Base-by-base conservation (phyloP, 2,888 invertebrate species). In the Acanthosepion lycidas region DNA sequence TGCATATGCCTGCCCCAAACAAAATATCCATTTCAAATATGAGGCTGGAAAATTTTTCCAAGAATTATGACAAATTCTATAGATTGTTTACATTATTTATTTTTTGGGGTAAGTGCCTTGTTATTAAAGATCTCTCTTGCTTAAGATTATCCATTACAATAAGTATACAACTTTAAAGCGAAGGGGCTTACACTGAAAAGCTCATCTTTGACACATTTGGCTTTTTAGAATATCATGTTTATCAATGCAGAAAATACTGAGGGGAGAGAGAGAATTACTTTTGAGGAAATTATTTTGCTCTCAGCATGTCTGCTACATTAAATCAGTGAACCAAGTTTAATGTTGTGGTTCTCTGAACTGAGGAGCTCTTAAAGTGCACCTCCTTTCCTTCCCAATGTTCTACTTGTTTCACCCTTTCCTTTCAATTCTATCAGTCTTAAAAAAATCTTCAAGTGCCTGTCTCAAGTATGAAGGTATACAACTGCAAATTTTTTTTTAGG, bases 201-300 rank as follows among this genome's bases (percentile, higher is more conserved):
- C 78, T 78, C 78, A 78, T 78, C 78, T 78, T 15, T 78, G 78
- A 78, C n/a, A 78, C 78, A 78, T 78, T 78, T 78, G 78, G 78
- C 33, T 78, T 78, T 78, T 78, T 15, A 78, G 78, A 78, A 78
- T 78, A 78, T 78, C 23, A 59, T 78, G 78, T 78, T 78, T n/a
- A 78, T 78, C 78, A 78, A 33, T 78, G 78, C 78, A 78, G n/a
- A 78, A 78, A 78, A 78, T 78, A 78, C n/a, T n/a, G n/a, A n/a
- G 78, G 28, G 33, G 78, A 78, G n/a, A 78, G n/a, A 78, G 33
- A 78, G 6, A 78, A 78, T 78, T 20, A 5, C 78, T 78, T 33
- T 78, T 78, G 78, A 78, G 78, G 78, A 78, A 78, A 78, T 78
- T n/a, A 78, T 78, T n/a, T 78, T 78, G 78, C 78, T 78, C 1